Percentiles rank a stretch among this genome's conserved stretches.
phyloP scores from a whole-genome alignment of 53 echinoderm and acorn worm species.

The Arbacia lixula region DNA sequence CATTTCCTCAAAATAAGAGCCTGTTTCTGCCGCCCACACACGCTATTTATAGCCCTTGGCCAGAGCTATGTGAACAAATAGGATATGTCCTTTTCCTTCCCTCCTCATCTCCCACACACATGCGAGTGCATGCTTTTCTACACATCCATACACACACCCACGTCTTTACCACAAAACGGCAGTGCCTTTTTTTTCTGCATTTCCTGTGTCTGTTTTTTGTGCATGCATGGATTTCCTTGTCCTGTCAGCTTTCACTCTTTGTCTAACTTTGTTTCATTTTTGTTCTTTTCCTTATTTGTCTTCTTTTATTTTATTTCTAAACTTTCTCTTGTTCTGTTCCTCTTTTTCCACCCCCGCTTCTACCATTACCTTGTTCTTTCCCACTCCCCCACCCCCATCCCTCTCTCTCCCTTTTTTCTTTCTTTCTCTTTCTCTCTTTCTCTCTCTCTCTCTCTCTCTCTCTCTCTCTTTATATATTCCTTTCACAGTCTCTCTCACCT shows the following conservation, averaged over 20 bases:
- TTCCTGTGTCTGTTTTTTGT: too few relatives aligned
- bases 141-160: neutral
- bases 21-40: neutral
- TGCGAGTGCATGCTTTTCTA: neutral
- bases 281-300: too few relatives aligned
- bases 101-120: neutral
- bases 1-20: conserved; percentile 23
- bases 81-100: neutral
- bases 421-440: neutral
- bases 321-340: neutral
- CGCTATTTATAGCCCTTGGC: conserved; percentile 6
- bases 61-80: conserved; percentile 5
- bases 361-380: neutral
- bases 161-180: neutral
- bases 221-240: too few relatives aligned
- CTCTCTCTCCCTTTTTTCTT: neutral
- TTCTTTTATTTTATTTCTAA: neutral
- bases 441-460: neutral
- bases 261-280: too few relatives aligned
- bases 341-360: neutral
- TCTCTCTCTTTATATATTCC: neutral
- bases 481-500: neutral
- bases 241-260: too few relatives aligned
- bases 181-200: neutral
- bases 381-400: too few relatives aligned